These are phyloP conservation scores for Hyphantria cunea DNA, from an alignment of 1,140 invertebrate genomes.

Conservation along the genomic window DNA sequence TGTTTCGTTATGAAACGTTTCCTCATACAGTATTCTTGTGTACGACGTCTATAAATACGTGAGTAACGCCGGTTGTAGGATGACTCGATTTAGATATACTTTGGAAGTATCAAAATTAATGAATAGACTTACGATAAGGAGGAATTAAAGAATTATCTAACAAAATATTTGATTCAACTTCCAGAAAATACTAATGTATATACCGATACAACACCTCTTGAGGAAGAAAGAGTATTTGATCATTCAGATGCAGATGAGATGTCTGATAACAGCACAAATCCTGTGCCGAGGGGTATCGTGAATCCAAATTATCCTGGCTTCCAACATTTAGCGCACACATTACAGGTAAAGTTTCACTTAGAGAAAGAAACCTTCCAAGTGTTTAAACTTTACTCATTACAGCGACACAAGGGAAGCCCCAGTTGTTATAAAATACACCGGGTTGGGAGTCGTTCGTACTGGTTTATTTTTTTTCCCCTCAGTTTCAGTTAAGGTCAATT, in stretches of 20 bases:
- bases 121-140: too few relatives aligned
- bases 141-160: too few relatives aligned
- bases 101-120: too few relatives aligned
- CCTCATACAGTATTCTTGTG: too few relatives aligned
- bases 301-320: conserved; percentile 91
- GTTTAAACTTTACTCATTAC: conserved; percentile 37
- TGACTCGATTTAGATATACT: too few relatives aligned
- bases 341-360: conserved; percentile 68
- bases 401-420: conserved; percentile 45
- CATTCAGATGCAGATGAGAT: conserved; percentile 77
- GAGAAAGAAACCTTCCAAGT: conserved; percentile 49
- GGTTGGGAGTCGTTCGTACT: neutral
- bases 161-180: neutral
- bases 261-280: conserved; percentile 66
- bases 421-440: conserved; percentile 26
- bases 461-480: conserved; percentile 5
- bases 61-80: too few relatives aligned
- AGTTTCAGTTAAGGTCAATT: neutral
- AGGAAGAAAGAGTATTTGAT: conserved; percentile 66
- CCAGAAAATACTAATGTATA: conserved; percentile 46
- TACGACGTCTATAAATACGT: too few relatives aligned
- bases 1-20: too few relatives aligned
- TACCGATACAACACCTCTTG: conserved; percentile 46
- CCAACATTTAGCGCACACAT: conserved; percentile 83
- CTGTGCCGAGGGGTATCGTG: conserved; percentile 85